phyloP scores from a whole-genome alignment of 2,797 vertebrate species.

The Selene dorsalis region DNA sequence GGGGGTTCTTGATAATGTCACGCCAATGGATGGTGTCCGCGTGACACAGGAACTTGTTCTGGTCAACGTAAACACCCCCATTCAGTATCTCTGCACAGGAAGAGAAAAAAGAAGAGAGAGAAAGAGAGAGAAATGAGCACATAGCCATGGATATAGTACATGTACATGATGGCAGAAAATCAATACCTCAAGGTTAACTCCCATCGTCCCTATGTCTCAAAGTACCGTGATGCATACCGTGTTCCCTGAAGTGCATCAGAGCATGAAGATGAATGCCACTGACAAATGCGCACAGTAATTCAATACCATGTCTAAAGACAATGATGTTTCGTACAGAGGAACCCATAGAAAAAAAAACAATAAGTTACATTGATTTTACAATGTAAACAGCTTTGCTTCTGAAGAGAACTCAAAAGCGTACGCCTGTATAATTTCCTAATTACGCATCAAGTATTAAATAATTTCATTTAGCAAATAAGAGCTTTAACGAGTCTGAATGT shows the following conservation, averaged over 20 bases:
- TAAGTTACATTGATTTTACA: constrained; percentile 37
- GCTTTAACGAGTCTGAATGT: constrained; percentile 59
- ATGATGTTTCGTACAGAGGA: constrained; percentile 43
- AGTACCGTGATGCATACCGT: constrained; percentile 41
- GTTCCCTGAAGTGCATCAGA: constrained; percentile 65
- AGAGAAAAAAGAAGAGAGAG: constrained; percentile 1
- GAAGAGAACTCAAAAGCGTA: constrained; percentile 3
- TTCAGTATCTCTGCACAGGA: constrained; percentile 92
- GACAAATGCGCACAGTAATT: constrained; percentile 73
- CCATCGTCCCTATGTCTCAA: constrained; percentile 58
- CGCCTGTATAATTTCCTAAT: constrained; percentile 36
- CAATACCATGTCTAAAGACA: constrained; percentile 63
- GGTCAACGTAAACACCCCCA: constrained; percentile 95
- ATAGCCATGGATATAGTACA: constrained; percentile 51
- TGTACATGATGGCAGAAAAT: constrained; percentile 72
- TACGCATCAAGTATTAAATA: constrained; percentile 26
- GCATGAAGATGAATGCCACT: constrained; percentile 77
- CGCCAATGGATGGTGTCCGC: constrained; percentile 98
- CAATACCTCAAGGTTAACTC: constrained; percentile 80
- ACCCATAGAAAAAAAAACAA: constrained; percentile 6
- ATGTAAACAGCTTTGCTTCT: constrained; percentile 3
- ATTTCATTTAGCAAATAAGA: constrained; percentile 43
- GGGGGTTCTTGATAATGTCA: constrained; percentile 94
- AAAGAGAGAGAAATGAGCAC: constrained; percentile 53
- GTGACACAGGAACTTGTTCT: constrained; percentile 98